Evolutionary conservation across 2,888 invertebrate species (phyloP), one percentile per base, ranked within the genome.

Genomic region (Eremobia ochroleuca): DNA sequence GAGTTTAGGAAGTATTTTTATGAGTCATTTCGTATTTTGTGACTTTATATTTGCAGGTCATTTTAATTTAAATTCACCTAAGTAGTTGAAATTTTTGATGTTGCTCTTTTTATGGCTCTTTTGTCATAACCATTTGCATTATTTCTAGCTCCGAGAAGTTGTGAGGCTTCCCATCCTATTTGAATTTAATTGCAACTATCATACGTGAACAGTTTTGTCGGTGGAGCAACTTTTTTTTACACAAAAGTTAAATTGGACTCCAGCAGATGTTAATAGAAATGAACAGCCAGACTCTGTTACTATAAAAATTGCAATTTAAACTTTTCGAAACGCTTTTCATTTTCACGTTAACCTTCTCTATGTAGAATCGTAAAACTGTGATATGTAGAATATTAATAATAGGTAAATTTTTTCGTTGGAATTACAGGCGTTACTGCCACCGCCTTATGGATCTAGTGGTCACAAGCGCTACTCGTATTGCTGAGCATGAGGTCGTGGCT

Each of bases 271-370:
- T 88, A 86, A 86, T 86, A 82, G 83, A 85, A 85, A 85, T 79
- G 85, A 79, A 87, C 75, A 84, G 81, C 84, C 83, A 62, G 81
- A 78, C 82, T 82, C 73, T 74, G 79, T 69, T 83, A 81, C 83
- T 89, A 87, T 68, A 89, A 79, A 89, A 88, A 89, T 85, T 87
- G 87, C 84, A 86, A 88, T 89, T 85, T 86, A 85, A 90, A 88
- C 77, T 88, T 85, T 73, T 61, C 52, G 49, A 77, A 85, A 75
- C 62, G 67, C 49, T 78, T 73, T 81, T 77, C 79, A 71, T 81
- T 79, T 82, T 70, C 37, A 70, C 58, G 59, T 37, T 72, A 59
- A 71, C 46, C 46, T 66, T 69, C 15, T 18, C 46, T 46, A 58
- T 21, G 43, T 72, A 40, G 2, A 64, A 46, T 37, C 46, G 9